Percentiles rank a stretch among this genome's conserved stretches.
These are phyloP conservation scores for Rotaria macrura DNA, from an alignment of 2,888 invertebrate genomes.

Conservation along the genomic window DNA sequence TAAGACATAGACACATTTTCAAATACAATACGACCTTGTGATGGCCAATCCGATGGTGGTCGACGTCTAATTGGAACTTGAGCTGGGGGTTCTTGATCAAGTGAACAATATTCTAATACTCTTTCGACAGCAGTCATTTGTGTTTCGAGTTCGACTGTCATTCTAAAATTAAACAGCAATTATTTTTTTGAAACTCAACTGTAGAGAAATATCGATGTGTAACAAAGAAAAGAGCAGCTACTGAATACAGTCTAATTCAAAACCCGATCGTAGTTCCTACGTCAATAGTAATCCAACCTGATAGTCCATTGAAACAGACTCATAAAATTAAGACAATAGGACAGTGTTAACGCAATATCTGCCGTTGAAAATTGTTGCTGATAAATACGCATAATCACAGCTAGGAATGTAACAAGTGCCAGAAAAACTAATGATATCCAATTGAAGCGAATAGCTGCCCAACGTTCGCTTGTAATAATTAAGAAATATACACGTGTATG, in stretches of 20 bases:
- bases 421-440: slow-evolving; percentile 76
- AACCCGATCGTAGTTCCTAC: too few species aligned
- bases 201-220: too few species aligned
- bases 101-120: slow-evolving; percentile 66
- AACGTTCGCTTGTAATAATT: slow-evolving; percentile 75
- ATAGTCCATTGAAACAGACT: slow-evolving; percentile 82
- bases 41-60: slow-evolving; percentile 45
- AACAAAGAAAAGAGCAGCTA: too few species aligned
- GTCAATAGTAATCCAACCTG: slow-evolving; percentile 59
- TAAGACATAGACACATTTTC: slow-evolving; percentile 59
- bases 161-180: too few species aligned
- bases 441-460: slow-evolving; percentile 86
- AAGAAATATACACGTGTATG: slow-evolving; percentile 84
- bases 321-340: slow-evolving; percentile 54
- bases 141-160: slow-evolving; percentile 57
- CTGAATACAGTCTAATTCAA: too few species aligned
- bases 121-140: slow-evolving; percentile 64
- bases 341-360: slow-evolving; percentile 41
- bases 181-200: too few species aligned
- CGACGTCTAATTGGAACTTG: slow-evolving; percentile 40
- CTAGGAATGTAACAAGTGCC: slow-evolving; percentile 61
- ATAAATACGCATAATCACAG: not conserved
- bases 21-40: slow-evolving; percentile 44
- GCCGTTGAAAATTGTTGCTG: not conserved
- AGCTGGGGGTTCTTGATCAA: slow-evolving; percentile 53